Evolutionary conservation across 1,140 invertebrate genomes (phyloP), one percentile per base, ranked within the genome.

Genomic region (Rhyacophila brunnea): DNA sequence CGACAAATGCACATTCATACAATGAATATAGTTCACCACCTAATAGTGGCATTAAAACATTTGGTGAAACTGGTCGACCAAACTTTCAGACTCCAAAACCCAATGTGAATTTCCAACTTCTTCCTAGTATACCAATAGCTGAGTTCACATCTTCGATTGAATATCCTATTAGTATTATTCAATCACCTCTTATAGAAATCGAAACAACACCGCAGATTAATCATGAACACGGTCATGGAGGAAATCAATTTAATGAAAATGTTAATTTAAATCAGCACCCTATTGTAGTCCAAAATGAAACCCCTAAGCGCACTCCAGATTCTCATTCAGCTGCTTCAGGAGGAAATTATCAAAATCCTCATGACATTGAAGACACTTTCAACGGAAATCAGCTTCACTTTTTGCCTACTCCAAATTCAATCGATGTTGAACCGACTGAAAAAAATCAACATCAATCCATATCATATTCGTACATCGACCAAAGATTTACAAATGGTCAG

Each of bases 91-190:
- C 1, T 15, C 52, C 3, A 28, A 28, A 28, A 13, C 35, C 28
- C 1, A 45, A 40, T 1, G 32, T 19, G 6, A 56, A 23, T 70
- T 58, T 71, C 38, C 51, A 64, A 49, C 52, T 58, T 35, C 3
- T 52, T 17, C 79, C 82, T 60, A 86, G 85, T 69, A 73, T 86
- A 49, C 80, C 82, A 43, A 51, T 86, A 23, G 81, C 78, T 11
- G 84, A 86, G 64, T 86, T 79, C 67, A 75, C 83, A 10, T 83
- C 85, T 35, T 81, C 82, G 13, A 73, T 87, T 58, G 84, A 87
- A 62, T 85, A 87, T 72, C 85, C 85, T 6, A 74, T 83, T 11
- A 82, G 80, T 36, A 72, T 83, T 45, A 79, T 85, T 43, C 81
- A 85, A 61, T 85, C 85, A 28, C 84, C 84, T 51, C 64, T 85